Evolutionary conservation across 1,140 invertebrate genomes (phyloP), one percentile per base, ranked within the genome.

Genomic region (Atta texana): DNA sequence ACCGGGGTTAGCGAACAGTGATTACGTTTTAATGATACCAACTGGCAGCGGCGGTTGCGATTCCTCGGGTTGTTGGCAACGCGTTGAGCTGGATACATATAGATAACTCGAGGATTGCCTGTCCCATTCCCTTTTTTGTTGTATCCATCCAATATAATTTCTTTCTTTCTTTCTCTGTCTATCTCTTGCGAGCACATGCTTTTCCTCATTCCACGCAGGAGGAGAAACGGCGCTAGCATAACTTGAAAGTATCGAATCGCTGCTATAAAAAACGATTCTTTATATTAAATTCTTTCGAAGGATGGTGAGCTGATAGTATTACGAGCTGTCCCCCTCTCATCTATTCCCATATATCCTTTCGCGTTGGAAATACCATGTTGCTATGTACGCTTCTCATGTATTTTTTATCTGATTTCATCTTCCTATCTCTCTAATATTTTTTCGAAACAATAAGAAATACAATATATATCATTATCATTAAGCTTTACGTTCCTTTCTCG

Each of bases 11-110:
- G 91, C 90, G 92, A 89, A 90, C 92, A 91, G 92, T 92, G 93
- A 94, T 95, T 95, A 93, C 92, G 89, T 92, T 94, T 94, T 94
- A 94, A 94, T 94, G 93, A 94, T 94, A 94, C 90, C 88, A 92
- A 94, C 76, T 82, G 78, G 34, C 53, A 63, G 66, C 71, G 44
- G 86, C 85, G 85, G 88, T 89, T 90, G 88, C 88, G 90, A 93
- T 93, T 93, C 89, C 44, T 89, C 87, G 88, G 88, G 71, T 87
- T 91, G 90, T 89, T 91, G 86, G 90, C 87, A 90, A 68, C 80
- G 55, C 68, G 89, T 90, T 78, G 85, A 87, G 80, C 63, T 57
- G 34, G 66, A 72, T 57, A 55, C n/a, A 6, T 24, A 10, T n/a
- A 72, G 66, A 51, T 71, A 68, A 72, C 57, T 90, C 91, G 53